Conservation (phyloP, 2,113 vertebrate genomes). For the Halcyon malimbica region DNA sequence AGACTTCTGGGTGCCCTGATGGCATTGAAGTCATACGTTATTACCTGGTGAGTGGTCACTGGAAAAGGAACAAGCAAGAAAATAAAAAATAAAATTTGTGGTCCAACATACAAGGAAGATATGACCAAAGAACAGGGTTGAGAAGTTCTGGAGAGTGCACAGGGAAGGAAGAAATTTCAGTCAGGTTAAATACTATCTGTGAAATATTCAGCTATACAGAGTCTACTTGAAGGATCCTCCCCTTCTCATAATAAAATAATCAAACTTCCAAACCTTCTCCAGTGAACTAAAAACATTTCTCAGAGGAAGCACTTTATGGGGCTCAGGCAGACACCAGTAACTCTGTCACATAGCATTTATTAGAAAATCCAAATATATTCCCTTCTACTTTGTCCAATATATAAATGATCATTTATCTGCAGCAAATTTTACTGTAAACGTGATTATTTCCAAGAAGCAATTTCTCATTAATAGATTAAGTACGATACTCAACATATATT, state of each 20-base stretch:
- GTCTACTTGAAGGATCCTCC: background rate
- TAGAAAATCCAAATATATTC: slow-evolving; percentile 68
- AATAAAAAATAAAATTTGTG: background rate
- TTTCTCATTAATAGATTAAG: slow-evolving; percentile 68
- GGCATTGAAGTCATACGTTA: background rate
- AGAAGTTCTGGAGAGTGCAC: background rate
- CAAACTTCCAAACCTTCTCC: background rate
- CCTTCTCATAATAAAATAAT: background rate
- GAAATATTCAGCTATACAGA: background rate
- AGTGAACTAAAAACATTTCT: background rate
- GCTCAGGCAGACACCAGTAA: slow-evolving; percentile 59
- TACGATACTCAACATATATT: slow-evolving; percentile 55
- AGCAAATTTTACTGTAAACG: slow-evolving; percentile 73
- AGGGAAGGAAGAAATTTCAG: background rate
- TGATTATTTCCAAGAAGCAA: slow-evolving; percentile 73
- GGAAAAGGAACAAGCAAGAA: background rate
- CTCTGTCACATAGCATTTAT: slow-evolving; percentile 41
- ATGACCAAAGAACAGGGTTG: background rate
- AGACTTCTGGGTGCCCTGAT: background rate
- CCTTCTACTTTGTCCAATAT: slow-evolving; percentile 53
- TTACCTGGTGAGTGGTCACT: background rate
- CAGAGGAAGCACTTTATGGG: background rate
- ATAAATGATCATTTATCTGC: slow-evolving; percentile 58
- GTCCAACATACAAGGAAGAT: background rate
- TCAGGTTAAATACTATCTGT: background rate